Evolutionary conservation across 1,140 invertebrate genomes (phyloP).

Genomic region (Ips typographus): DNA sequence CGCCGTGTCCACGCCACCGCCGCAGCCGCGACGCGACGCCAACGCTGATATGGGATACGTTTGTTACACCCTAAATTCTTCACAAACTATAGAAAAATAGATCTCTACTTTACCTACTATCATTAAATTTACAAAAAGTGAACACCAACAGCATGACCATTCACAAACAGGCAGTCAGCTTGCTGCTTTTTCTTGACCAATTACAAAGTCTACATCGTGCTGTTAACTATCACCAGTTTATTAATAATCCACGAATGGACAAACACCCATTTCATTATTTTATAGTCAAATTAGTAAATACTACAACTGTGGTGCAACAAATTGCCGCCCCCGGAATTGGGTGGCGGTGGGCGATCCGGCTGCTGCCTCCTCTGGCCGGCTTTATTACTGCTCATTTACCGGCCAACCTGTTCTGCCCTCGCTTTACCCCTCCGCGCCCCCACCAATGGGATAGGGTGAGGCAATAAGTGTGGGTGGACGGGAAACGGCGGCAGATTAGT

Average conservation of each 20-base stretch:
- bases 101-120: background rate
- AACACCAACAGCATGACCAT: no score
- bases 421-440: slow-evolving; percentile 2
- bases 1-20: slow-evolving; percentile 46
- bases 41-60: slow-evolving; percentile 24
- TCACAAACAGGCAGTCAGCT: no score
- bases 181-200: no score
- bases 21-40: slow-evolving; percentile 44
- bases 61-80: slow-evolving; percentile 18
- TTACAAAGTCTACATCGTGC: no score
- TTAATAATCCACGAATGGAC: no score
- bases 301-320: slow-evolving; percentile 14
- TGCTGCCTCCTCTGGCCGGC: slow-evolving; percentile 37
- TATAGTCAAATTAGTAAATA: no score
- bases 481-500: background rate
- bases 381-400: slow-evolving; percentile 49
- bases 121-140: no score
- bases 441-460: slow-evolving; percentile 16
- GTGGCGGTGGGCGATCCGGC: slow-evolving; percentile 27
- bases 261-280: no score
- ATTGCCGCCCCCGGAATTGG: slow-evolving; percentile 6
- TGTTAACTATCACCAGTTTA: no score
- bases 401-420: slow-evolving; percentile 46
- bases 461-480: slow-evolving; percentile 17
- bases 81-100: background rate